Percentiles rank a stretch among this genome's conserved stretches.
phyloP scores from a whole-genome alignment of 2,113 vertebrate genomes.

The Cnemophilus loriae region DNA sequence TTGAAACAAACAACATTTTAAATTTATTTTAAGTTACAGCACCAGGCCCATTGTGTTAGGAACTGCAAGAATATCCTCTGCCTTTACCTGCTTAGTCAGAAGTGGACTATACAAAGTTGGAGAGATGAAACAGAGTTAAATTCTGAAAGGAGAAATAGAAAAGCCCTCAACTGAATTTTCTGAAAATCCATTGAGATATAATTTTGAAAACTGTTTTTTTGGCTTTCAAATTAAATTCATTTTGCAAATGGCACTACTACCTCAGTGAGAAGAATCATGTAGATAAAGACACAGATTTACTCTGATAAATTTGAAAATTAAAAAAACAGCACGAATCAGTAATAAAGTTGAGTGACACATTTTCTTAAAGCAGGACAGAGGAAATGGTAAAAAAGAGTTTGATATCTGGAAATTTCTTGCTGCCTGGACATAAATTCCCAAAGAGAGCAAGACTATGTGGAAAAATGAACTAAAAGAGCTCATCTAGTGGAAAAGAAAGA shows the following conservation, averaged over 20 bases:
- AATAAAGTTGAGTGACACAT: neutral
- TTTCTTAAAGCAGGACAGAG: neutral
- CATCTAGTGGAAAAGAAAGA: neutral
- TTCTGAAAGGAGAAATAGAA: neutral
- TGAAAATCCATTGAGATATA: neutral
- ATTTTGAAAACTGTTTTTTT: neutral
- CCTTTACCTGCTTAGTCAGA: neutral
- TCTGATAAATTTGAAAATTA: neutral
- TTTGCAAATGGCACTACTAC: neutral
- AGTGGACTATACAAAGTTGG: neutral
- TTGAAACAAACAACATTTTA: neutral
- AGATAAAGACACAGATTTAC: neutral
- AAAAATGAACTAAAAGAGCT: neutral
- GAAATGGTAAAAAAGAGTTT: neutral
- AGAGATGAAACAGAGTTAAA: neutral
- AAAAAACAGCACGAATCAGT: accelerated
- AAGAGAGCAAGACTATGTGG: neutral
- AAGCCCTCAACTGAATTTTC: neutral
- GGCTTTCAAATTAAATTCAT: neutral
- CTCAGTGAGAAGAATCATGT: neutral
- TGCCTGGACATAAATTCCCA: neutral
- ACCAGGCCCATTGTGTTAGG: neutral
- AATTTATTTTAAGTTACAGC: neutral
- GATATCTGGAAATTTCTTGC: neutral
- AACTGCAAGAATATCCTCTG: neutral